These are phyloP conservation scores for Myiopsitta monachus DNA, from an alignment of 2,113 vertebrate genomes.

Conservation along the genomic window DNA sequence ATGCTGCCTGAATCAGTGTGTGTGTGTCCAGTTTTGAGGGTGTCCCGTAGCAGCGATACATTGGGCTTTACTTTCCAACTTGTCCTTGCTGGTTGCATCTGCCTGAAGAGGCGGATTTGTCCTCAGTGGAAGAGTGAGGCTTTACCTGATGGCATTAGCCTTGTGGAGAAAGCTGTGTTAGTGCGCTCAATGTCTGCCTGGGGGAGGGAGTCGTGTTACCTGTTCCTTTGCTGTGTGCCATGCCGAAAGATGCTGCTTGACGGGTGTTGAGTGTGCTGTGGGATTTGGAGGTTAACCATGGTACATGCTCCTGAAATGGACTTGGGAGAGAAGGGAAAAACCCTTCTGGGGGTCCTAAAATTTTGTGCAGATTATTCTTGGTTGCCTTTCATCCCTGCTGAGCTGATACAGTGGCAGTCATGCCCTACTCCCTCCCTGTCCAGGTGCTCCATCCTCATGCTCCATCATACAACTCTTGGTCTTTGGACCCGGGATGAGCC, in stretches of 20 bases:
- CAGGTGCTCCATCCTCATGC: not conserved
- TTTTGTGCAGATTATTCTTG: not conserved
- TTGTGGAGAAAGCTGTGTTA: not conserved
- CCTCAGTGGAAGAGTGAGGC: not conserved
- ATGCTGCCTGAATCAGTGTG: not conserved
- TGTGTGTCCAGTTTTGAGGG: accelerated
- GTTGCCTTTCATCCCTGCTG: not conserved
- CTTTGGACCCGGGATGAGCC: not conserved
- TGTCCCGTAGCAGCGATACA: not conserved
- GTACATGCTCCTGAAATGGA: not conserved
- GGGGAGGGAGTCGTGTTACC: not conserved
- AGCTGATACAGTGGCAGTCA: accelerated
- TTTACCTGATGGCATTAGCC: not conserved
- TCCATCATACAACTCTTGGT: not conserved
- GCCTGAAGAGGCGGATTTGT: not conserved
- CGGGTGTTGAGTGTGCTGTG: not conserved
- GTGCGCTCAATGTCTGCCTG: accelerated
- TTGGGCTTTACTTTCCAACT: not conserved
- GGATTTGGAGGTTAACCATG: not conserved
- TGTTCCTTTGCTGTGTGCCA: not conserved
- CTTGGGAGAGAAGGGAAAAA: not conserved
- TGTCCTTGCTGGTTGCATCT: not conserved
- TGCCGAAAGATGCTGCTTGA: not conserved
- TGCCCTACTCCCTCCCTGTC: not conserved
- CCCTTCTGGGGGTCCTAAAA: not conserved